phyloP scores from a whole-genome alignment of 2,113 vertebrate species.

The Pseudois nayaur region DNA sequence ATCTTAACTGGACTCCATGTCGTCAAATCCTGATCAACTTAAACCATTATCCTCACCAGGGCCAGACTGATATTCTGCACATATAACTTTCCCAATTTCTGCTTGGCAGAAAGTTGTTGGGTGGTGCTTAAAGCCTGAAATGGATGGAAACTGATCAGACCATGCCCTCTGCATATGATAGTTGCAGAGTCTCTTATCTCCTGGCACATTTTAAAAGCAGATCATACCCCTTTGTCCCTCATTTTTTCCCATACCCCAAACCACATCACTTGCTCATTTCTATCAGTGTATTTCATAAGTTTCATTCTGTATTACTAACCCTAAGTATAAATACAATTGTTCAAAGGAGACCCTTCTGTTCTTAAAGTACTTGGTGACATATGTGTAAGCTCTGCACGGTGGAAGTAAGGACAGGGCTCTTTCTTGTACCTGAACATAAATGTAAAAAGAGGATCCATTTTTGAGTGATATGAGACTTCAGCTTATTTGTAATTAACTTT shows the following conservation, averaged over 20 bases:
- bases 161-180: background rate
- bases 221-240: background rate
- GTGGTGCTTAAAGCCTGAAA: background rate
- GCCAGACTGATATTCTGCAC: background rate
- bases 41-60: background rate
- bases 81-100: background rate
- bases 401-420: constrained; percentile 73
- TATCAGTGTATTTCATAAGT: constrained; percentile 45
- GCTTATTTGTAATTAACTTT: constrained; percentile 54
- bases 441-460: constrained; percentile 75
- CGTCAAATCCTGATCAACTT: background rate
- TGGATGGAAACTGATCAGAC: background rate
- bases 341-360: constrained; percentile 66
- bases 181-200: background rate
- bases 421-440: constrained; percentile 68
- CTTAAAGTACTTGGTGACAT: constrained; percentile 64
- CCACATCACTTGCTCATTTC: constrained; percentile 34
- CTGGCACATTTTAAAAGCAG: constrained; percentile 19
- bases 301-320: constrained; percentile 71
- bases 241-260: background rate
- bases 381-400: constrained; percentile 79
- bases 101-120: background rate
- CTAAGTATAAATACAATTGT: constrained; percentile 38
- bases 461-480: constrained; percentile 64
- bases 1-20: background rate